Percentiles rank a stretch among this genome's conserved stretches.
These are phyloP conservation scores for Dryadula phaetusa DNA, from an alignment of 2,888 invertebrate genomes.

Conservation along the genomic window DNA sequence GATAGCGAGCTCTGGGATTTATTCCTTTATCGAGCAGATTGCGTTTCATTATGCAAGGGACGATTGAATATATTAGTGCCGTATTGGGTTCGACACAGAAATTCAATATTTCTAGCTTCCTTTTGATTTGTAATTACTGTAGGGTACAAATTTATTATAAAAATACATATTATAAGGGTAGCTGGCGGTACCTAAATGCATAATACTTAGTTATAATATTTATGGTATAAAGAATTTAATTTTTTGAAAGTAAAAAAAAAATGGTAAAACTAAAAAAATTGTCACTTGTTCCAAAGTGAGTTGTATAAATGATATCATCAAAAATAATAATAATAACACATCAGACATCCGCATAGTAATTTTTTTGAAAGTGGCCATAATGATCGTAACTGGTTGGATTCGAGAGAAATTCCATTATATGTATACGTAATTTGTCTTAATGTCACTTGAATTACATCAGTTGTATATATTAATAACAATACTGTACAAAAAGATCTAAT, in stretches of 20 bases:
- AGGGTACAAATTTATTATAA: background rate
- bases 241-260: no score
- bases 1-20: slow-evolving; percentile 57
- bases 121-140: slow-evolving; percentile 27
- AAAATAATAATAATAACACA: slow-evolving; percentile 16
- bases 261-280: no score
- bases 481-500: slow-evolving; percentile 4
- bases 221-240: no score
- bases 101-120: slow-evolving; percentile 35
- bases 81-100: slow-evolving; percentile 35
- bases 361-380: slow-evolving; percentile 37
- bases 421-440: slow-evolving; percentile 29
- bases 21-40: slow-evolving; percentile 69
- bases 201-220: no score
- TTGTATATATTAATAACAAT: slow-evolving; percentile 32
- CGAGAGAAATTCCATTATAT: slow-evolving; percentile 30
- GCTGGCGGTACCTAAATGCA: no score
- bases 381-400: slow-evolving; percentile 27
- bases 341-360: slow-evolving; percentile 18
- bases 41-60: slow-evolving; percentile 54
- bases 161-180: no score
- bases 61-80: slow-evolving; percentile 40
- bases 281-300: background rate
- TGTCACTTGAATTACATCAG: slow-evolving; percentile 29
- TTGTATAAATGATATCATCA: slow-evolving; percentile 25